Evolutionary conservation across 1,140 invertebrate species (phyloP), one percentile per base, ranked within the genome.

Genomic region (Littorina saxatilis): DNA sequence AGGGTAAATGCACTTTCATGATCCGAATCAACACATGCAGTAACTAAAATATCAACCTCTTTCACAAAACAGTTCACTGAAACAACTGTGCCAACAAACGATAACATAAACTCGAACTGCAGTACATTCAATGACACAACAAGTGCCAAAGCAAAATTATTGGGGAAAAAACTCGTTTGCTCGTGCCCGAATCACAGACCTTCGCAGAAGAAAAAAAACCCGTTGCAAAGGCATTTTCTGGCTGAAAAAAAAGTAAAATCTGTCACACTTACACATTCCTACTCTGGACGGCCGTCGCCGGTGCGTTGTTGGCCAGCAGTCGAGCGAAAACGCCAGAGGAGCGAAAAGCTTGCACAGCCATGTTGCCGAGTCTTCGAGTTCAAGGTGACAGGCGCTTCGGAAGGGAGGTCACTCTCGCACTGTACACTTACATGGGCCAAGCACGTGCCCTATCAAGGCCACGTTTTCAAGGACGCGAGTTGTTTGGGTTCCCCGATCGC

Each of bases 291-390:
- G 23, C 43, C 13, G 43, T 17, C 15, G 50, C 47, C 11, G 73
- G 47, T 9, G 50, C 47, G 29, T 52, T 75, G 29, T 75, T 50
- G 23, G 27, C 4, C 43, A 75, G 47, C 43, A 75, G 50, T 27
- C 73, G 43, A 23, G 73, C 39, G 4, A 75, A 1, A 29, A n/a
- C 23, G 47, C 73, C 39, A 9, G 43, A 75, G 13, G 73, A 52
- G n/a, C 73, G 15, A 52, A 75, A 35, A 20, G n/a, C 73, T 27
- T 75, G 73, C 29, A 55, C 43, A n/a, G 73, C 73, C 73, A 75
- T 75, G 73, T 75, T 47, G 37, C 3, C 39, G 43, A 15, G n/a
- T n/a, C 37, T 52, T 75, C 73, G 27, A 55, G 43, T 39, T 75
- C 37, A 75, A 75, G 50, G 29, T 73, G 43, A 47, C 39, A 13